Evolutionary conservation across 2,888 invertebrate species (phyloP).

Genomic region (Pelosia muscerda): DNA sequence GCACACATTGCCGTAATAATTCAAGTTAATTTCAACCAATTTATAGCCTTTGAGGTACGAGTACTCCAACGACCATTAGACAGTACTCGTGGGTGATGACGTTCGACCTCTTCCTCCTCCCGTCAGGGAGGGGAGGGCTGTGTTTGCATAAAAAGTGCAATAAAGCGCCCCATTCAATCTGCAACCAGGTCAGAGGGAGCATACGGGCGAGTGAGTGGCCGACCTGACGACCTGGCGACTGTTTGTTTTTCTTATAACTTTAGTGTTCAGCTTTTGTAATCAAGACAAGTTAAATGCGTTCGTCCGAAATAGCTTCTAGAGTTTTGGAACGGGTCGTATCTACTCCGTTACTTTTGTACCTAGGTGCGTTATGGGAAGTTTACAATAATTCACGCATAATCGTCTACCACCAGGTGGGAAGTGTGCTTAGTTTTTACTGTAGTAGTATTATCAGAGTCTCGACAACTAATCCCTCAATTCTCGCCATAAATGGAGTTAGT

Average conservation of each 20-base stretch:
- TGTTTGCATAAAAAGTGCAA: constrained; percentile 68
- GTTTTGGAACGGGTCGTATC: no score
- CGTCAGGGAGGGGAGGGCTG: constrained; percentile 2
- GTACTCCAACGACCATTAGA: constrained; percentile 34
- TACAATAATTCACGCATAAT: no score
- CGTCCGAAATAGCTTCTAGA: no score
- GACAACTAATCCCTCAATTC: not conserved
- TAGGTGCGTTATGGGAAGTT: no score
- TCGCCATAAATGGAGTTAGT: not conserved
- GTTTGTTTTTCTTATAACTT: not conserved
- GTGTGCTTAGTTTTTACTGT: not conserved
- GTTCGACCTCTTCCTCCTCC: constrained; percentile 24
- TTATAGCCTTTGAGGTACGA: constrained; percentile 10
- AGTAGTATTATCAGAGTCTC: not conserved
- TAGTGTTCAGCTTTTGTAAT: not conserved
- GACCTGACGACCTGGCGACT: not conserved
- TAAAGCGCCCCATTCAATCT: constrained; percentile 56
- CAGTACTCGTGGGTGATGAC: constrained; percentile 43
- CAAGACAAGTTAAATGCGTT: not conserved
- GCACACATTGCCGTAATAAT: not conserved
- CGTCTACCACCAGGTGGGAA: not conserved
- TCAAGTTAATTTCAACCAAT: not conserved
- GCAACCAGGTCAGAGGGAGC: constrained; percentile 63
- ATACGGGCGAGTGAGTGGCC: constrained; percentile 35
- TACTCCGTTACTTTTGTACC: not conserved